Conservation (phyloP, 2,888 invertebrate species). For the Zaprionus obscuricornis region DNA sequence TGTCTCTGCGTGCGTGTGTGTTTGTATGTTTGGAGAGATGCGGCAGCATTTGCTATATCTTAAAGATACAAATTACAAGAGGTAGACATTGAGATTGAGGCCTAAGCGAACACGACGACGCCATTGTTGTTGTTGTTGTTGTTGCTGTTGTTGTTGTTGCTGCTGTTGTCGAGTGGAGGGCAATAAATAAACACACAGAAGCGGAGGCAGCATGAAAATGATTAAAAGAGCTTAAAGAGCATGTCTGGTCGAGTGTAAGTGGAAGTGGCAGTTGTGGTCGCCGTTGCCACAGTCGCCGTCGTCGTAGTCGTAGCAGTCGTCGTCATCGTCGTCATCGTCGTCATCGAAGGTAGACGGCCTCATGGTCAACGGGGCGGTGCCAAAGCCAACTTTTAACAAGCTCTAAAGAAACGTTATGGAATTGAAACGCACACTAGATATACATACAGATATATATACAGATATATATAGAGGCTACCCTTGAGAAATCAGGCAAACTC, state of each 20-base stretch:
- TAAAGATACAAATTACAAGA: constrained; percentile 76
- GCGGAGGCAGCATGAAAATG: constrained; percentile 72
- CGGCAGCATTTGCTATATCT: constrained; percentile 63
- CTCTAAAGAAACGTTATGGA: constrained; percentile 37
- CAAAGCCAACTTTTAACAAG: constrained; percentile 22
- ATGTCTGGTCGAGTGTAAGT: constrained; percentile 57
- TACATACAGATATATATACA: constrained; percentile 9
- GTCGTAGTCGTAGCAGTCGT: constrained; percentile 32
- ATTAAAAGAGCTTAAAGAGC: constrained; percentile 75
- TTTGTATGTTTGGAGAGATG: constrained; percentile 22
- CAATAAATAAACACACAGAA: constrained; percentile 67
- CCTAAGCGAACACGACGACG: constrained; percentile 56
- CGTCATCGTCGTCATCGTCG: constrained; percentile 5
- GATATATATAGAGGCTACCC: constrained; percentile 42
- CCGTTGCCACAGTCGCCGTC: too few relatives aligned
- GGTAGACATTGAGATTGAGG: constrained; percentile 75
- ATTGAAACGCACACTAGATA: constrained; percentile 39
- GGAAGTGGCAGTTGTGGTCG: constrained; percentile 22
- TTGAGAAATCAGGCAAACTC: constrained; percentile 36
- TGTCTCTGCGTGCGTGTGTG: not conserved
- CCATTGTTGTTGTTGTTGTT: not conserved
- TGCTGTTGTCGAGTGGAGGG: constrained; percentile 49
- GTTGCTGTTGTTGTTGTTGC: constrained; percentile 8
- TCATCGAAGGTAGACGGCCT: constrained; percentile 54
- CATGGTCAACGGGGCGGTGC: constrained; percentile 70